These are phyloP conservation scores for Aleadryas rufinucha DNA, from an alignment of 2,113 vertebrate species.

Conservation along the genomic window DNA sequence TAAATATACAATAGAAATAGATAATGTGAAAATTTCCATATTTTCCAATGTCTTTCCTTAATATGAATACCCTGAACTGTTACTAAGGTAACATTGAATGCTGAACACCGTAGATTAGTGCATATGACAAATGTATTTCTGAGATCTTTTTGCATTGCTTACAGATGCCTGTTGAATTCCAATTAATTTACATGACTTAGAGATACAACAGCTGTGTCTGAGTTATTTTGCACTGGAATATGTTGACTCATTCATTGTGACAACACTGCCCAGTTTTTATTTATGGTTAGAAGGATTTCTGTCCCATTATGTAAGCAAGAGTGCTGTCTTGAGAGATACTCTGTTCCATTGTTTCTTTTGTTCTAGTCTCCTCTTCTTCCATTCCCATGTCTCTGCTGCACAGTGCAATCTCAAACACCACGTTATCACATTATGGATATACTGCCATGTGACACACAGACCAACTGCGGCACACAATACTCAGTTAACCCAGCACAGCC, in stretches of 20 bases:
- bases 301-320: neutral
- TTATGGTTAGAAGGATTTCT: neutral
- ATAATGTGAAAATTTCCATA: neutral
- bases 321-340: neutral
- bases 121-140: neutral
- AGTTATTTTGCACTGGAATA: neutral
- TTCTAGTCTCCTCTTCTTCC: neutral
- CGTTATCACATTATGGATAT: no score
- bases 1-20: neutral
- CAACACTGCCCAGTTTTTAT: neutral
- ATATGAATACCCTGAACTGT: neutral
- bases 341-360: neutral
- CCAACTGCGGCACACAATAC: neutral
- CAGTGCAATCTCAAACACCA: neutral
- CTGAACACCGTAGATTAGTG: neutral
- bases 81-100: neutral
- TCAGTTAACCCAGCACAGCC: neutral
- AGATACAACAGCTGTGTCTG: fast-evolving
- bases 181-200: neutral
- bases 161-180: neutral
- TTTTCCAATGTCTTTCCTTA: neutral
- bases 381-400: neutral
- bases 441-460: neutral
- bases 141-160: neutral
- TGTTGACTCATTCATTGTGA: neutral